These are phyloP conservation scores for Ennomos erosarius DNA, from an alignment of 2,888 invertebrate genomes.

Conservation along the genomic window DNA sequence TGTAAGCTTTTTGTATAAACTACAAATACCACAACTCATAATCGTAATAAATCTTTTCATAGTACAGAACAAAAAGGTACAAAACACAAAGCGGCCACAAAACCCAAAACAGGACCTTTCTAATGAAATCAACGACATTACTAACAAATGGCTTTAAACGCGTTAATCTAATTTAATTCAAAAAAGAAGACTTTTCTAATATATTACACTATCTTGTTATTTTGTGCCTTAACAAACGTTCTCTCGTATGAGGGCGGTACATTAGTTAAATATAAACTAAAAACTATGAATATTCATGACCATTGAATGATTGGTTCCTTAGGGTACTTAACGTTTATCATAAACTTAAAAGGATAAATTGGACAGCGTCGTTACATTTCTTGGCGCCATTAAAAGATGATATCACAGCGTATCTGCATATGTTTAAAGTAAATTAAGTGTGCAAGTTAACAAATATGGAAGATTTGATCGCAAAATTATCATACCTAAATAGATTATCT, in stretches of 20 bases:
- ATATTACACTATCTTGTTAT: conserved; percentile 49
- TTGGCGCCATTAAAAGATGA: conserved; percentile 53
- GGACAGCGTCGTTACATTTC: conserved; percentile 40
- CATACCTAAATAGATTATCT: too few relatives aligned
- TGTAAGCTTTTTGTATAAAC: too few relatives aligned
- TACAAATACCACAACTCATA: neutral
- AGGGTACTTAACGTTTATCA: conserved; percentile 53
- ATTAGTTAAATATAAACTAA: conserved; percentile 63
- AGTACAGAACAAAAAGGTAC: conserved; percentile 30
- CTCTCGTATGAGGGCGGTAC: conserved; percentile 51
- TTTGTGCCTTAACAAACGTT: conserved; percentile 58
- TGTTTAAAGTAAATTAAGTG: conserved; percentile 34
- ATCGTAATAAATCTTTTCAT: conserved; percentile 40
- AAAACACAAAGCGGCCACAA: conserved; percentile 55
- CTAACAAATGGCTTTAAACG: conserved; percentile 67
- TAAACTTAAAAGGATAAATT: conserved; percentile 36
- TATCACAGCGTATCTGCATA: conserved; percentile 42
- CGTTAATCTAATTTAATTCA: conserved; percentile 69
- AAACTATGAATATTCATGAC: conserved; percentile 67
- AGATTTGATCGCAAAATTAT: too few relatives aligned
- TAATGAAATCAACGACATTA: conserved; percentile 71
- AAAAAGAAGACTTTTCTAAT: conserved; percentile 51
- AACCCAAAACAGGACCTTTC: conserved; percentile 57
- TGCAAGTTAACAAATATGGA: conserved; percentile 11
- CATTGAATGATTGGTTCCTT: conserved; percentile 59